Conservation (phyloP, 2,888 invertebrate species). For the Congeria kusceri region DNA sequence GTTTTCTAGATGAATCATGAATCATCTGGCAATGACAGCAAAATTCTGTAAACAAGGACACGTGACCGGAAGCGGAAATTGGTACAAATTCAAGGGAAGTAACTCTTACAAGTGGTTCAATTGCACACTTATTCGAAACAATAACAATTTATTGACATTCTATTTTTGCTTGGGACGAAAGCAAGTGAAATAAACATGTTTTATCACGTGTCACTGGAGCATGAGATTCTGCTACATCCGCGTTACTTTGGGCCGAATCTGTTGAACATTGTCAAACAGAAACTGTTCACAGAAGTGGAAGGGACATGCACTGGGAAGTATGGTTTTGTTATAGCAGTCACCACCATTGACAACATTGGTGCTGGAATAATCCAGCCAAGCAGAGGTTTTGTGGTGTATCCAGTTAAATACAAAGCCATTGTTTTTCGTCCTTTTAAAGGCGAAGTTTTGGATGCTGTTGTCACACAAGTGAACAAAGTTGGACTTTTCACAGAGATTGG, state of each 20-base stretch:
- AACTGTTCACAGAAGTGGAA: constrained; percentile 98
- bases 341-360: constrained; percentile 99
- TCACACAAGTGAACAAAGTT: constrained; percentile 97
- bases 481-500: constrained; percentile 99
- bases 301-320: constrained; percentile 99
- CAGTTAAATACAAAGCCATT: constrained; percentile 99
- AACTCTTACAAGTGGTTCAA: constrained; percentile 1
- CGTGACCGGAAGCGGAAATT: constrained; percentile 22
- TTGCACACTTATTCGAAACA: not conserved
- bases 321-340: constrained; percentile 99
- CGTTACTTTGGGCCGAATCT: constrained; percentile 99
- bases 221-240: constrained; percentile 98
- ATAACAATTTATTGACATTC: not conserved
- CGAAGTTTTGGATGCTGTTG: constrained; percentile 98
- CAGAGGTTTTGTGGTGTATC: constrained; percentile 99
- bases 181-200: constrained; percentile 13
- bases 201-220: constrained; percentile 96
- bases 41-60: constrained; percentile 15
- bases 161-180: no score
- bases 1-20: constrained; percentile 6
- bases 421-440: constrained; percentile 99
- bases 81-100: constrained; percentile 13
- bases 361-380: constrained; percentile 98
- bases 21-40: not conserved
- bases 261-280: constrained; percentile 98